Evolutionary conservation across 2,888 invertebrate genomes (phyloP), one percentile per base, ranked within the genome.

Genomic region (Metellina segmentata): DNA sequence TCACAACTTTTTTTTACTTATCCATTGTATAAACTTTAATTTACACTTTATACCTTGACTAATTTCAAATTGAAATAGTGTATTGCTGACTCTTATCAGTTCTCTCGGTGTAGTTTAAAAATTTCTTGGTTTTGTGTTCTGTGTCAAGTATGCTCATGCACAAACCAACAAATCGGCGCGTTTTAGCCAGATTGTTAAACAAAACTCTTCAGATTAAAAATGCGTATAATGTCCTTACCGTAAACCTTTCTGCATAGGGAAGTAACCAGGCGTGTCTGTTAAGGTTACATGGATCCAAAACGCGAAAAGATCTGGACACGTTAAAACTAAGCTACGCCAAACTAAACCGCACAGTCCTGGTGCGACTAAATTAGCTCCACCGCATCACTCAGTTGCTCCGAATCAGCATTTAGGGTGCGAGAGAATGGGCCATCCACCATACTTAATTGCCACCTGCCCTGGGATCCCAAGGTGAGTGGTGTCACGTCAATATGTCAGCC

Each of bases 391-490:
- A 77, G 61, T 61, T 61, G 61, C 61, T 34, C 19, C 61, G 79
- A 79, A 79, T 79, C 79, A 79, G 79, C 79, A 79, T 61, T 79
- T 79, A 13, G 79, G 61, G 11, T 53, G 79, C 34, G 8, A 34
- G 34, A 20, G 61, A 34, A 61, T 53, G 19, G 53, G 6, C 61
- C 79, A 16, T 19, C 78, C 78, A 19, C 5, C 61, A 20, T 19
- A 61, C 79, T 79, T 79, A 79, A 79, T 79, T 79, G 61, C 79
- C 79, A 53, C 61, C 61, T 79, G 79, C 79, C 20, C 34, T 20
- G 79, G 16, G 61, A 9, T 61, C 34, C 71, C 16, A 48, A 71
- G 69, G 81, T 70, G 49, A 48, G 34, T n/a, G 69, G 48, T 52
- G 85, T 61, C 74, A 85, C 85, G 74, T 53, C 34, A 85, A 83